Base-by-base conservation (phyloP, 2,113 vertebrate genomes). In the Rhombomys opimus region DNA sequence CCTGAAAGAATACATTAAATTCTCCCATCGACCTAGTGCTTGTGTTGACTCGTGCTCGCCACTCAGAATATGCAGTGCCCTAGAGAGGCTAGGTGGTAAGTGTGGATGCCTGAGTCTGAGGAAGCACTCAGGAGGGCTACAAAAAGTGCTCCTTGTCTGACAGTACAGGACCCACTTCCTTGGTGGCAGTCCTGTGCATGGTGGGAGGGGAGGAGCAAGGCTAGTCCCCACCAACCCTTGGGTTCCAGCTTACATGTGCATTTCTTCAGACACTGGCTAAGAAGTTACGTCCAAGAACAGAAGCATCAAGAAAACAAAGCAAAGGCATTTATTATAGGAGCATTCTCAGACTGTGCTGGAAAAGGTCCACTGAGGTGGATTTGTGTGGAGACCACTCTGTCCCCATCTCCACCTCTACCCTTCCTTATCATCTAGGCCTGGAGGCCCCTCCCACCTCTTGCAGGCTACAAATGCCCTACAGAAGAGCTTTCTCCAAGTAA, bases 251-350 rank as follows among this genome's bases (percentile, higher is more conserved):
- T 46, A 80, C 3, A 70, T 12, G 17, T 65, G 72, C 13, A 25
- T 70, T 32, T 72, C 65, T 59, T 35, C 17, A 86, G 72, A 2
- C 46, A 20, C 27, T 20, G 46, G 1, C 82, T 63, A 54, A 67
- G 52, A 8, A 35, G 41, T 35, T 35, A 90, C 0, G 46, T 18
- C n/a, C 20, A 2, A 52, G 88, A 72, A 94, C 17, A 82, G n/a
- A 97, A 82, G 89, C 82, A 94, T 87, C 38, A 80, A 84, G 90
- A 95, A 93, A 93, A 97, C 95, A 97, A 89, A 96, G 95, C 97
- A 97, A 89, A 98, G 95, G 95, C 57, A 41, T 99, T 99, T 99
- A 99, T 98, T 99, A 78, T 0, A 95, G 97, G 91, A 77, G 78
- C 20, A 35, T 72, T 76, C 78, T 96, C 57, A 86, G 52, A 67